Percentiles rank a stretch among this genome's conserved stretches.
Conservation (phyloP, 2,113 vertebrate genomes). For the Hystrix cristata region DNA sequence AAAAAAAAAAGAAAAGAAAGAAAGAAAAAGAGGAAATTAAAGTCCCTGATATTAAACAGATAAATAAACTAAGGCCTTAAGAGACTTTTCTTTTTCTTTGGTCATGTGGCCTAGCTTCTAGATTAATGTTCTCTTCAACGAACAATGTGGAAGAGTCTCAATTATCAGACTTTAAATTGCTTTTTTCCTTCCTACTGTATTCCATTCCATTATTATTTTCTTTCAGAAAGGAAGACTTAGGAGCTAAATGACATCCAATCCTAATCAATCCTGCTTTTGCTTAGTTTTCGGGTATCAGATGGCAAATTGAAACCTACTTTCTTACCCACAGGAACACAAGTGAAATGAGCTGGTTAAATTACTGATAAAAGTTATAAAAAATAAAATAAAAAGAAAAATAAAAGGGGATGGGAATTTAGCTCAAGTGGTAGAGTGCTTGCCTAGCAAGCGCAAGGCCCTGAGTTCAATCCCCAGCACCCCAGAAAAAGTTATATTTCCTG, state of each 20-base stretch:
- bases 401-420: too few species aligned
- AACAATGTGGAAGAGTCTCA: not conserved
- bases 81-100: not conserved
- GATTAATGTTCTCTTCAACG: constrained; percentile 31
- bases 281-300: constrained; percentile 31
- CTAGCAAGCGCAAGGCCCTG: too few species aligned
- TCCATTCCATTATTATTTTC: not conserved
- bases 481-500: too few species aligned
- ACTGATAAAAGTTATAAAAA: constrained; percentile 5
- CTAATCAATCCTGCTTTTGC: not conserved
- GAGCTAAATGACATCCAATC: not conserved
- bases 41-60: not conserved
- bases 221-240: constrained; percentile 46
- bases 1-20: not conserved
- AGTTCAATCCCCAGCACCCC: too few species aligned
- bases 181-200: constrained; percentile 6
- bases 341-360: constrained; percentile 48
- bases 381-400: too few species aligned
- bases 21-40: too few species aligned
- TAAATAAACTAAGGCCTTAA: not conserved
- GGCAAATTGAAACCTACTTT: constrained; percentile 3
- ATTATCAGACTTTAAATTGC: constrained; percentile 10
- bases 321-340: not conserved
- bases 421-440: too few species aligned
- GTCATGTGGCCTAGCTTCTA: not conserved